Conservation (phyloP, 2,113 vertebrate genomes). For the Seriola quinqueradiata region DNA sequence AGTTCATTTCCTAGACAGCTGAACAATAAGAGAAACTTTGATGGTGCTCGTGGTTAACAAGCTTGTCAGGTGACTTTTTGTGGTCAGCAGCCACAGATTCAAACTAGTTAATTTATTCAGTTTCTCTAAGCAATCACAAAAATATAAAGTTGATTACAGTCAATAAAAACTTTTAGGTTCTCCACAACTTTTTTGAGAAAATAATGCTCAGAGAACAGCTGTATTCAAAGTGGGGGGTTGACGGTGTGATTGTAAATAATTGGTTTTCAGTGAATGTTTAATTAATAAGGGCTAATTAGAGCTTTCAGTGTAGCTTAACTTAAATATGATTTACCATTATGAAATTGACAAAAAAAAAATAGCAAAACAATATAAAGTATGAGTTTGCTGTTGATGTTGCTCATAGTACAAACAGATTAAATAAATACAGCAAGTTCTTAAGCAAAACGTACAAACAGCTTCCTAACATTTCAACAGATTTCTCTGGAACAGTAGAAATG, state of each 20-base stretch:
- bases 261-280: neutral
- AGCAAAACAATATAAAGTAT: too few relatives aligned
- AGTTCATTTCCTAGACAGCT: neutral
- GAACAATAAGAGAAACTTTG: neutral
- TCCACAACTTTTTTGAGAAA: neutral
- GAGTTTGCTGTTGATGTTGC: too few relatives aligned
- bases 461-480: neutral
- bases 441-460: neutral
- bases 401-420: slow-evolving; percentile 1
- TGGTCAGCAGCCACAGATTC: slow-evolving; percentile 8
- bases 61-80: slow-evolving; percentile 1
- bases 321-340: neutral
- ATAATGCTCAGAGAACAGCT: neutral
- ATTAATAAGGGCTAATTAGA: neutral
- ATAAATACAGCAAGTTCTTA: neutral
- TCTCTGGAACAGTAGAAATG: slow-evolving; percentile 34
- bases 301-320: neutral
- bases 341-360: neutral
- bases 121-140: neutral
- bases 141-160: neutral
- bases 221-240: neutral
- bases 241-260: neutral
- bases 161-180: neutral
- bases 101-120: neutral
- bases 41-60: neutral